Evolutionary conservation across 2,888 invertebrate species (phyloP).

Genomic region (Troides aeacus): DNA sequence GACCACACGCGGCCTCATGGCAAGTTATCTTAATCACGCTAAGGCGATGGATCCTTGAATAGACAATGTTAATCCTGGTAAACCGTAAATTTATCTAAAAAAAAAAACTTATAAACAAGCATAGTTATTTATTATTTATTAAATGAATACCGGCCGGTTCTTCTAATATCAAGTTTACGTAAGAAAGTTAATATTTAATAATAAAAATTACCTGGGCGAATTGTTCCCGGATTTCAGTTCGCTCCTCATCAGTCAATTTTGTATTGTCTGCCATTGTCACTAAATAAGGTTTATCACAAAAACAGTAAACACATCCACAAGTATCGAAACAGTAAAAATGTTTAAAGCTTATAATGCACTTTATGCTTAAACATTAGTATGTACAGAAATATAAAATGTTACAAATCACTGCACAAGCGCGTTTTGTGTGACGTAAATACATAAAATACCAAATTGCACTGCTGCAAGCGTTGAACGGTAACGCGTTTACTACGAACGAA

Average conservation of each 20-base stretch:
- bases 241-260: constrained; percentile 84
- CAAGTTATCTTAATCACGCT: constrained; percentile 35
- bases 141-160: constrained; percentile 11
- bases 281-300: constrained; percentile 58
- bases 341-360: constrained; percentile 44
- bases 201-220: constrained; percentile 84
- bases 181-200: not conserved
- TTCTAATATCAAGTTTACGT: not conserved
- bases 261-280: constrained; percentile 76
- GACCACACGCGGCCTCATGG: constrained; percentile 50
- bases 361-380: constrained; percentile 51
- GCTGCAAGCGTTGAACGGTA: constrained; percentile 32
- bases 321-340: constrained; percentile 30
- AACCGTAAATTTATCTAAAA: constrained; percentile 33
- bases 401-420: constrained; percentile 47
- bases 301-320: constrained; percentile 60
- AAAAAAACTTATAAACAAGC: constrained; percentile 10
- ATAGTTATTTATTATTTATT: not conserved
- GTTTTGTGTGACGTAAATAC: constrained; percentile 32
- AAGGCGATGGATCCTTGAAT: constrained; percentile 27
- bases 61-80: constrained; percentile 28
- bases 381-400: constrained; percentile 42
- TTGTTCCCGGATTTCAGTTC: constrained; percentile 87
- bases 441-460: constrained; percentile 35
- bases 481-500: constrained; percentile 34